Percentiles rank a stretch among this genome's conserved stretches.
These are phyloP conservation scores for Frankliniella fusca DNA, from an alignment of 2,888 invertebrate genomes.

Conservation along the genomic window DNA sequence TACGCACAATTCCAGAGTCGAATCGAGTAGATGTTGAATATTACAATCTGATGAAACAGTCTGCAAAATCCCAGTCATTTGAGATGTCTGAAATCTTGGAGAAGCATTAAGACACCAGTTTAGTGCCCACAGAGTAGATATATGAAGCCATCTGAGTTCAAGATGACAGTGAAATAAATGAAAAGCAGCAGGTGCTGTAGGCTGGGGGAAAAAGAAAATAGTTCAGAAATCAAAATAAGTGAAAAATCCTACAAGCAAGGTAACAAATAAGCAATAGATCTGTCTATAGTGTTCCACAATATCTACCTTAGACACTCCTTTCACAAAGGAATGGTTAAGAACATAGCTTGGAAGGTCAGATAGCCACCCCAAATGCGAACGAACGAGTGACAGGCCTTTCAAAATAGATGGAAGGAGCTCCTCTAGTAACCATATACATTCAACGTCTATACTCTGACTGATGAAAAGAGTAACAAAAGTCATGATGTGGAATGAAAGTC, in stretches of 20 bases:
- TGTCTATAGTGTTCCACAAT: too few relatives aligned
- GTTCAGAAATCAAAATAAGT: neutral
- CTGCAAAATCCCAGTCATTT: neutral
- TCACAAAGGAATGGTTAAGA: neutral
- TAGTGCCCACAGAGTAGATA: neutral
- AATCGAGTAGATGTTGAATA: neutral
- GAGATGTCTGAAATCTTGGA: neutral
- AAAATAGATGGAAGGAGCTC: neutral
- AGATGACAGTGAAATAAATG: conserved; percentile 1
- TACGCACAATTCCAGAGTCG: neutral
- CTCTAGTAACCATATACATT: neutral
- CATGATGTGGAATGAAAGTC: neutral
- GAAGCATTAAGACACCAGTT: neutral
- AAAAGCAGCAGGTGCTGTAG: neutral
- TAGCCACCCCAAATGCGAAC: neutral
- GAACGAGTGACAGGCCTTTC: neutral
- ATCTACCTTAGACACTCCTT: neutral
- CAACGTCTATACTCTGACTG: neutral
- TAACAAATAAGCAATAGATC: neutral
- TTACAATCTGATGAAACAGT: neutral
- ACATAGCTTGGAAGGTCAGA: neutral
- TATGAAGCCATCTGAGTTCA: neutral
- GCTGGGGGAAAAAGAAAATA: neutral
- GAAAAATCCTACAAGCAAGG: neutral
- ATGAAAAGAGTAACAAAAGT: neutral